Conservation (phyloP, 2,797 vertebrate genomes). For the Aselliscus stoliczkanus region DNA sequence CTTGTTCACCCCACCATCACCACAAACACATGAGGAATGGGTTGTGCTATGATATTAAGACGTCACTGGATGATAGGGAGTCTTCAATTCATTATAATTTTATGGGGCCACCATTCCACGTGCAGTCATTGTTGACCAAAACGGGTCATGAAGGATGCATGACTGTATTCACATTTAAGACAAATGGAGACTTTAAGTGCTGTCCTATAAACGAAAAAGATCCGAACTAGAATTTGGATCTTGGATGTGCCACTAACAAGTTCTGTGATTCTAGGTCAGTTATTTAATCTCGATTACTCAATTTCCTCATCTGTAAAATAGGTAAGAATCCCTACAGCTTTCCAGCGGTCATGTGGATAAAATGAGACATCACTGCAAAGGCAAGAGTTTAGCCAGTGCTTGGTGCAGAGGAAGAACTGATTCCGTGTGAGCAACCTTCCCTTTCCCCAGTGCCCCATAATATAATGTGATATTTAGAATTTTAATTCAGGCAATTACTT, state of each 20-base stretch:
- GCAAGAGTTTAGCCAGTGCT: neutral
- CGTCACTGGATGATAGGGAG: neutral
- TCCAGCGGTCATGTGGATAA: neutral
- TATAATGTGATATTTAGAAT: slow-evolving; percentile 61
- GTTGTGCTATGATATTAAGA: neutral
- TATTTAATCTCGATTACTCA: neutral
- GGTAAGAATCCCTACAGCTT: neutral
- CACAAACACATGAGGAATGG: neutral
- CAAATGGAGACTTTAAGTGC: neutral
- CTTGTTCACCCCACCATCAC: neutral
- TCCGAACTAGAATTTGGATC: neutral
- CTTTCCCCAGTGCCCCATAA: slow-evolving; percentile 44
- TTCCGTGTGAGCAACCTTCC: neutral
- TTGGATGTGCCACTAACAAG: neutral
- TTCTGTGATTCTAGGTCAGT: neutral
- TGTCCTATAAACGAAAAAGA: neutral
- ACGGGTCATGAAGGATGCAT: neutral
- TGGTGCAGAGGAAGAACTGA: neutral
- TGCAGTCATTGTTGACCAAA: neutral
- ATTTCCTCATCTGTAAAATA: slow-evolving; percentile 45
- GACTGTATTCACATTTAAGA: neutral
- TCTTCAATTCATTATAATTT: neutral
- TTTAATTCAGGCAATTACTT: slow-evolving; percentile 74
- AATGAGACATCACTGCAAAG: neutral
- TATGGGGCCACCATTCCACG: neutral